phyloP scores from a whole-genome alignment of 2,888 invertebrate genomes.

The Perithous albicinctus region DNA sequence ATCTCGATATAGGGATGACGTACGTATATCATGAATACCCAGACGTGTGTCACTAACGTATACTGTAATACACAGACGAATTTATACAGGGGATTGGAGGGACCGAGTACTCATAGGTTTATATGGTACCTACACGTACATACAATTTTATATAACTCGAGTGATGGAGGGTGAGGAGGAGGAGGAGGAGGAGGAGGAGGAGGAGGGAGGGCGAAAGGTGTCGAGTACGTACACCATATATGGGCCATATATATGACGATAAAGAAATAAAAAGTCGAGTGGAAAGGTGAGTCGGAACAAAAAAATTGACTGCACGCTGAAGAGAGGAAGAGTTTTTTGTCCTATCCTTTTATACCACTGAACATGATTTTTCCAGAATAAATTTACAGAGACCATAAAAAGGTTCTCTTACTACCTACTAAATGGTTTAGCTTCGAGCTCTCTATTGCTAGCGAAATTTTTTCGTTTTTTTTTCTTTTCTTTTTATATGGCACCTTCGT shows the following conservation, averaged over 20 bases:
- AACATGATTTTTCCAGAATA: conserved; percentile 65
- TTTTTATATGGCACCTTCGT: not conserved
- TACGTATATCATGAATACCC: conserved; percentile 61
- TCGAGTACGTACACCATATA: conserved; percentile 7
- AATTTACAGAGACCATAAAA: conserved; percentile 71
- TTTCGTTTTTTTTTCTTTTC: too few species aligned
- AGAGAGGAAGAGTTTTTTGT: conserved; percentile 10
- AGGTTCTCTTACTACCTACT: conserved; percentile 47
- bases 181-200: too few species aligned
- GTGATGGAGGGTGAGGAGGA: not conserved
- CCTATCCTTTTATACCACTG: conserved; percentile 12
- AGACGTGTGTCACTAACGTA: conserved; percentile 59
- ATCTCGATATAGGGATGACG: conserved; percentile 59
- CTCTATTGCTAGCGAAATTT: not conserved
- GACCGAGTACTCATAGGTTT: conserved; percentile 1
- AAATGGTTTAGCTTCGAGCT: conserved; percentile 25
- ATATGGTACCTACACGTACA: conserved; percentile 8
- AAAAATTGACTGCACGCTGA: not conserved
- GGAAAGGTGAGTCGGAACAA: not conserved
- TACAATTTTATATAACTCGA: conserved; percentile 12
- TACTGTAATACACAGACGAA: conserved; percentile 39
- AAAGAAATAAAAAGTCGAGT: not conserved
- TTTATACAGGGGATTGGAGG: not conserved
- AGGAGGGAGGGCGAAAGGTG: conserved; percentile 5
- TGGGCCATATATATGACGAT: not conserved